Evolutionary conservation across 2,888 invertebrate genomes (phyloP).

Genomic region (Pilophorus perplexus): DNA sequence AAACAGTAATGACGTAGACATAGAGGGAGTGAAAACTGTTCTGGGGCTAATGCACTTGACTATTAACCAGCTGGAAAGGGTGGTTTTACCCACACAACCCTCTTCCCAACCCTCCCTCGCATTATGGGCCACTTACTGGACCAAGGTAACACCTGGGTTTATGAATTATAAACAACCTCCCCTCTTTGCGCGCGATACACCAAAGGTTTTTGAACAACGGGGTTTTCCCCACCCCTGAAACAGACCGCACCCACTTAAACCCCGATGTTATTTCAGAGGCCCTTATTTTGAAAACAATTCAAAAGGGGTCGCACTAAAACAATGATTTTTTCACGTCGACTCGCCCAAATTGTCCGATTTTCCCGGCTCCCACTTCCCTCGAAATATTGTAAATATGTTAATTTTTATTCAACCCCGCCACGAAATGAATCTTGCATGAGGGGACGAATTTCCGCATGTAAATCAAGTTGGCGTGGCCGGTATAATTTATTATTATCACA

Average conservation of each 20-base stretch:
- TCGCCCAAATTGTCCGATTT: neutral
- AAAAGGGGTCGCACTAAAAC: neutral
- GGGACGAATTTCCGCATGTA: constrained; percentile 1
- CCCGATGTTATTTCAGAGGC: neutral
- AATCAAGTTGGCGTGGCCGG: constrained; percentile 6
- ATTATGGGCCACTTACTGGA: constrained; percentile 14
- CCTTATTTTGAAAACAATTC: neutral
- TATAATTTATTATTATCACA: constrained; percentile 11
- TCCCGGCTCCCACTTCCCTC: neutral
- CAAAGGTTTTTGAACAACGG: neutral
- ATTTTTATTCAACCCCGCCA: neutral
- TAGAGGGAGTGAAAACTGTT: too few species aligned
- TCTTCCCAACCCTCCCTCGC: neutral
- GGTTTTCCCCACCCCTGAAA: neutral
- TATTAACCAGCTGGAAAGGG: neutral
- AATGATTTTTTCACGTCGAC: neutral
- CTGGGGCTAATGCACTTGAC: neutral
- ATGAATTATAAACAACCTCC: constrained; percentile 13
- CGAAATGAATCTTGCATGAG: constrained; percentile 10
- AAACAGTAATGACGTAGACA: too few species aligned
- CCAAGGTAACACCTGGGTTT: constrained; percentile 14
- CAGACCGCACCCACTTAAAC: neutral
- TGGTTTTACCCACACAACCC: neutral
- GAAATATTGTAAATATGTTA: constrained; percentile 2
- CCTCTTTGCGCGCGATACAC: constrained; percentile 4